Conservation (phyloP, 2,797 vertebrate genomes). For the Pseudocheirus occidentalis region DNA sequence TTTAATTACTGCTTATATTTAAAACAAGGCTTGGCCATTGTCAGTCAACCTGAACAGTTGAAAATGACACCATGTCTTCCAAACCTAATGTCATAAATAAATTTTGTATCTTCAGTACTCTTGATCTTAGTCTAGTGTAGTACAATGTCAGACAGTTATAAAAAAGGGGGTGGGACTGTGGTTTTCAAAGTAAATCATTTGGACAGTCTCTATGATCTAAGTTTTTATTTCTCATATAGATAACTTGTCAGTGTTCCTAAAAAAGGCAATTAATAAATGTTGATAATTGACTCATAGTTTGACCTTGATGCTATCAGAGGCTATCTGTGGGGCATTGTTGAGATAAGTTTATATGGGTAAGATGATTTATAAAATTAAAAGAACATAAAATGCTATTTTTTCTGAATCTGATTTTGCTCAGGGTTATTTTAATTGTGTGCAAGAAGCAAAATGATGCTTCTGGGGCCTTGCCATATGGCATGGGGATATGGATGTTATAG, state of each 20-base stretch:
- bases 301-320: not conserved
- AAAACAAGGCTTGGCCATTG: not conserved
- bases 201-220: constrained; percentile 6
- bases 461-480: not conserved
- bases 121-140: not conserved
- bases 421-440: not conserved
- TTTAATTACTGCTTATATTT: not conserved
- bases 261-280: constrained; percentile 2
- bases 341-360: not conserved
- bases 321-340: not conserved
- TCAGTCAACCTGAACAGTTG: not conserved
- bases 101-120: not conserved
- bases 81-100: not conserved
- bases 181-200: not conserved
- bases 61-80: not conserved
- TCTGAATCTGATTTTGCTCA: not conserved
- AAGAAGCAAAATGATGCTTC: constrained; percentile 15
- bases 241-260: not conserved
- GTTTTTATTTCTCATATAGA: not conserved
- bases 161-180: not conserved
- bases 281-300: not conserved
- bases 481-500: constrained; percentile 2
- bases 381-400: constrained; percentile 1
- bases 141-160: not conserved
- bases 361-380: not conserved